Evolutionary conservation across 1,140 invertebrate genomes (phyloP), one percentile per base, ranked within the genome.

Genomic region (Rhopalosiphum padi): DNA sequence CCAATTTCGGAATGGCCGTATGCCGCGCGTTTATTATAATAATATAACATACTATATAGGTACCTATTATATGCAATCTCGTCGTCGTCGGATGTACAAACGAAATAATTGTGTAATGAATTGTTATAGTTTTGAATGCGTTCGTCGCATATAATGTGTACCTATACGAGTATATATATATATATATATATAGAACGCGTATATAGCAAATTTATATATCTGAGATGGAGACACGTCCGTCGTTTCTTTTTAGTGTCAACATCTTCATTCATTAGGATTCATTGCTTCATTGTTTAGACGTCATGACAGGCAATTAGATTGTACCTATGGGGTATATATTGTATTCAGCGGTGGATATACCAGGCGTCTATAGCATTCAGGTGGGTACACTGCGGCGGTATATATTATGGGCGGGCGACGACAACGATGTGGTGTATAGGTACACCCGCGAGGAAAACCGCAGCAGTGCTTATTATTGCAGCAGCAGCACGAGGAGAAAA

Each of bases 231-330:
- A 87, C 48, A 87, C 48, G 30, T 51, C 48, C 48, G 37, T 41
- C 83, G 37, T 88, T 88, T 88, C 41, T 88, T 88, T 88, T 51
- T 88, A 88, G 87, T 53, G 46, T 88, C 87, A 53, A 88, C 87
- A 53, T 51, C 87, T 88, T 88, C 48, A 88, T 88, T 88, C 87
- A 88, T 88, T 88, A 88, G 87, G n/a, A 88, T 88, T 88, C 87
- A 88, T 88, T 53, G 87, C 87, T 35, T 88, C 87, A 88, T 88
- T 88, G 87, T 88, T 88, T 88, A 53, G 87, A 88, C 87, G 87
- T 53, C 87, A 88, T 88, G 87, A 88, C 87, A 53, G 87, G 87
- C 87, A 53, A 88, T 88, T 88, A 88, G 87, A 88, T 43, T 87
- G 43, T 85, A 85, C 37, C 60, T 77, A 77, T 77, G 60, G 60